A percentile compares a stretch with the other conserved stretches of the same genome.
phyloP scores from a whole-genome alignment of 2,113 vertebrate species.

The Platichthys flesus region DNA sequence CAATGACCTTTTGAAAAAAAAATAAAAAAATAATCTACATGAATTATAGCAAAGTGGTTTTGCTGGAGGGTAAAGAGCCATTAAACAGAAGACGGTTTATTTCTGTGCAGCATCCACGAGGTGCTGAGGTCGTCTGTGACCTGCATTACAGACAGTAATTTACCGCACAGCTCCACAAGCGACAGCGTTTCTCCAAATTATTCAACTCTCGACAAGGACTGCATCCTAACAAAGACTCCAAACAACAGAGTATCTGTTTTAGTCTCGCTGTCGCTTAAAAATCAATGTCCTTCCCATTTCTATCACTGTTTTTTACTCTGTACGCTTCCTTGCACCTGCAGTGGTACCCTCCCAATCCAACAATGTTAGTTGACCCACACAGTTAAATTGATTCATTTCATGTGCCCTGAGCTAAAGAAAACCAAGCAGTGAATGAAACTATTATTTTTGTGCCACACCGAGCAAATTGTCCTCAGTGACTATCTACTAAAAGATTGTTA shows the following conservation, averaged over 20 bases:
- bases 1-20: not conserved
- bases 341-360: no score
- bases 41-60: slow-evolving; percentile 8
- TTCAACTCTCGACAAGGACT: slow-evolving; percentile 16
- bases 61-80: slow-evolving; percentile 16
- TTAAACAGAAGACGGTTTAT: slow-evolving; percentile 39
- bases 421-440: no score
- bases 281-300: slow-evolving; percentile 68
- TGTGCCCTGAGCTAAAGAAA: no score
- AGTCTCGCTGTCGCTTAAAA: slow-evolving; percentile 54
- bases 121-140: slow-evolving; percentile 56
- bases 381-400: no score
- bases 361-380: no score
- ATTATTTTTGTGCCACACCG: no score
- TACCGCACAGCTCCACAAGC: slow-evolving; percentile 31
- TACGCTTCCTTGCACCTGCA: slow-evolving; percentile 56
- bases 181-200: not conserved
- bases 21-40: not conserved
- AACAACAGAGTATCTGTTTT: slow-evolving; percentile 71
- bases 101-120: slow-evolving; percentile 51
- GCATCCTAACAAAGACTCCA: slow-evolving; percentile 58
- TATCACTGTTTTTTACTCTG: slow-evolving; percentile 49
- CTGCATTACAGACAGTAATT: slow-evolving; percentile 52
- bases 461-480: not conserved
- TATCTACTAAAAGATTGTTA: slow-evolving; percentile 47